Conservation (phyloP, 2,797 vertebrate genomes). For the Dromococcyx pavoninus region DNA sequence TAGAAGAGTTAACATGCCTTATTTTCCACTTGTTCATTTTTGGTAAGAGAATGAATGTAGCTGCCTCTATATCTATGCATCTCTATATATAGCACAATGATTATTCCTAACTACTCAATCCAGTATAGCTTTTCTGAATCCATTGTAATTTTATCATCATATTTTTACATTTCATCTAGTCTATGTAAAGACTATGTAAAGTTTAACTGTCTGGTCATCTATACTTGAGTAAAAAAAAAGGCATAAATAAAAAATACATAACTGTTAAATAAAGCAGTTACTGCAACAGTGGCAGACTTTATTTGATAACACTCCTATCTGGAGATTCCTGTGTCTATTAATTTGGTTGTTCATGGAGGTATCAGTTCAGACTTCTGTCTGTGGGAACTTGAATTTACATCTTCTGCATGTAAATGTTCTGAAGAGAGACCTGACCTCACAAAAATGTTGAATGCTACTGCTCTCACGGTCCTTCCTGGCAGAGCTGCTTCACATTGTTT, state of each 20-base stretch:
- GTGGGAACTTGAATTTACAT: neutral
- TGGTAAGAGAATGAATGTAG: neutral
- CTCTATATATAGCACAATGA: neutral
- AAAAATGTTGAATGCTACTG: neutral
- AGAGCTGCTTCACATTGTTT: neutral
- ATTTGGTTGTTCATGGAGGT: neutral
- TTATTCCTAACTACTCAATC: neutral
- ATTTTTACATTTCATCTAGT: neutral
- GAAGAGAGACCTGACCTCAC: neutral
- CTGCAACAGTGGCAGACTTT: neutral
- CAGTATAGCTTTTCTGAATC: neutral
- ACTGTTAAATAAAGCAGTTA: neutral
- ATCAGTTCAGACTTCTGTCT: neutral
- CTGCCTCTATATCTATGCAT: neutral
- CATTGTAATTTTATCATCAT: neutral
- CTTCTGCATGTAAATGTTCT: too few species aligned
- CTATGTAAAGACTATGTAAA: too few species aligned
- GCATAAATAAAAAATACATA: neutral
- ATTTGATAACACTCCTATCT: neutral
- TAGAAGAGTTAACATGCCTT: neutral
- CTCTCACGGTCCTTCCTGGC: neutral
- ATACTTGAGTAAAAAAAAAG: neutral
- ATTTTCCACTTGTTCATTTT: conserved; percentile 43
- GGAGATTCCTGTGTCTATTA: neutral
- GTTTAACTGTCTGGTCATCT: neutral